phyloP scores from a whole-genome alignment of 1,140 invertebrate genomes.

The Hycleus phaleratus region DNA sequence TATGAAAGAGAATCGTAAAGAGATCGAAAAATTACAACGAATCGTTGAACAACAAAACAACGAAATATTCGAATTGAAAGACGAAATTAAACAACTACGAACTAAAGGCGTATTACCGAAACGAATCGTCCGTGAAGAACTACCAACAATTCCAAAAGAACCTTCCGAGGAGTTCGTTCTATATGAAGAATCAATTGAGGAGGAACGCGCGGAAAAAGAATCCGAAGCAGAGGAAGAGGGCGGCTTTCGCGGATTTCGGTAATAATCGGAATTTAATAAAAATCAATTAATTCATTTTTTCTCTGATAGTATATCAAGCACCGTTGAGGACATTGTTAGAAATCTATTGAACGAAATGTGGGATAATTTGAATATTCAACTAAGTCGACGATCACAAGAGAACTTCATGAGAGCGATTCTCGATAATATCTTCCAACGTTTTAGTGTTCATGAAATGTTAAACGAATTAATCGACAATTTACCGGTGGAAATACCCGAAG shows the following conservation, averaged over 20 bases:
- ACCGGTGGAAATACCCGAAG: constrained; percentile 17
- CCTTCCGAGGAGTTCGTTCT: constrained; percentile 8
- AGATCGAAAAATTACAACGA: constrained; percentile 41
- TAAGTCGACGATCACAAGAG: constrained; percentile 14
- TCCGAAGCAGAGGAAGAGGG: constrained; percentile 5
- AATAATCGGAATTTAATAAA: too few relatives aligned
- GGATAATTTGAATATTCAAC: constrained; percentile 18
- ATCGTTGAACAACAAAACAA: constrained; percentile 18
- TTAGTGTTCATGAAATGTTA: constrained; percentile 22
- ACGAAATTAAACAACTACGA: constrained; percentile 34
- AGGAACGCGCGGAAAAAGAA: constrained; percentile 10
- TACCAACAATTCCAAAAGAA: constrained; percentile 12
- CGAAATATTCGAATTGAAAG: constrained; percentile 25
- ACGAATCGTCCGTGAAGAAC: not conserved
- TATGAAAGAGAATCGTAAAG: constrained; percentile 32
- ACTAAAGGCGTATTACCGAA: constrained; percentile 27
- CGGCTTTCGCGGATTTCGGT: too few relatives aligned
- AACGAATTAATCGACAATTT: constrained; percentile 23
- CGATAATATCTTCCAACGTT: constrained; percentile 15
- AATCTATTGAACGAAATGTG: constrained; percentile 22
- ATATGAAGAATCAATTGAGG: not conserved
- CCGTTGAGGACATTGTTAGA: too few relatives aligned
- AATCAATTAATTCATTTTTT: too few relatives aligned
- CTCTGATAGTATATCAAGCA: too few relatives aligned
- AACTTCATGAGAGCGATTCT: constrained; percentile 20